phyloP scores from a whole-genome alignment of 2,113 vertebrate genomes.

The Epinephelus fuscoguttatus region DNA sequence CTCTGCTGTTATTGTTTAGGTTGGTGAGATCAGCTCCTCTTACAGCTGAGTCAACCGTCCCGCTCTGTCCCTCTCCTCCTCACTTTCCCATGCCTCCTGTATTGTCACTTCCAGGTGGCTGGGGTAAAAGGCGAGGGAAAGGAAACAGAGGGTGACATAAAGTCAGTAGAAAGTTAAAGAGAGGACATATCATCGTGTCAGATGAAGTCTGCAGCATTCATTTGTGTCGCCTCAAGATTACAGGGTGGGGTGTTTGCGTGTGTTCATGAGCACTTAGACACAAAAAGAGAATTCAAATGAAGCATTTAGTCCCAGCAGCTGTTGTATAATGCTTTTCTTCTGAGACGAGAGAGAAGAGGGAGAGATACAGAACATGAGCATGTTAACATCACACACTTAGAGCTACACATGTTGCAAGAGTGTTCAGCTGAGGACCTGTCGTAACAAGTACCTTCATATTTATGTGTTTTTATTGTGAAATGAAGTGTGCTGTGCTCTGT shows the following conservation, averaged over 20 bases:
- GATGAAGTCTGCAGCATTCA: neutral
- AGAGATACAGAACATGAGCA: slow-evolving; percentile 3
- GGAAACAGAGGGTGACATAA: slow-evolving; percentile 14
- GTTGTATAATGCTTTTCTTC: slow-evolving; percentile 15
- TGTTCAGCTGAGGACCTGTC: slow-evolving; percentile 5
- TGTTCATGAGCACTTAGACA: neutral
- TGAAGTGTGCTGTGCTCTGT: slow-evolving; percentile 32
- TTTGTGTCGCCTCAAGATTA: slow-evolving; percentile 20
- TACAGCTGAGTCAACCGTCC: slow-evolving; percentile 82
- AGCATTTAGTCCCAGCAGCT: slow-evolving; percentile 40
- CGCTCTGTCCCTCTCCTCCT: slow-evolving; percentile 34
- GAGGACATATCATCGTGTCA: neutral
- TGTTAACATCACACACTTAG: slow-evolving; percentile 14
- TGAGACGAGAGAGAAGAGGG: slow-evolving; percentile 1
- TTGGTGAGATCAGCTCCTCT: slow-evolving; percentile 71
- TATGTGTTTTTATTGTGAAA: slow-evolving; percentile 31
- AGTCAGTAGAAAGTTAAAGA: slow-evolving; percentile 11
- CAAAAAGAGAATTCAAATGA: slow-evolving; percentile 4
- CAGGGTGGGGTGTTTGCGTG: slow-evolving; percentile 8
- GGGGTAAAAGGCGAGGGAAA: slow-evolving; percentile 54
- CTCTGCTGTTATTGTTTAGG: slow-evolving; percentile 73
- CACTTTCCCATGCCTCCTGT: slow-evolving; percentile 7
- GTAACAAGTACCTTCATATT: slow-evolving; percentile 11
- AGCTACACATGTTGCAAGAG: slow-evolving; percentile 13
- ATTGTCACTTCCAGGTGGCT: slow-evolving; percentile 49